A percentile compares a stretch with the other conserved stretches of the same genome.
These are phyloP conservation scores for Hippopotamyrus pictus DNA, from an alignment of 2,797 vertebrate species.

Conservation along the genomic window DNA sequence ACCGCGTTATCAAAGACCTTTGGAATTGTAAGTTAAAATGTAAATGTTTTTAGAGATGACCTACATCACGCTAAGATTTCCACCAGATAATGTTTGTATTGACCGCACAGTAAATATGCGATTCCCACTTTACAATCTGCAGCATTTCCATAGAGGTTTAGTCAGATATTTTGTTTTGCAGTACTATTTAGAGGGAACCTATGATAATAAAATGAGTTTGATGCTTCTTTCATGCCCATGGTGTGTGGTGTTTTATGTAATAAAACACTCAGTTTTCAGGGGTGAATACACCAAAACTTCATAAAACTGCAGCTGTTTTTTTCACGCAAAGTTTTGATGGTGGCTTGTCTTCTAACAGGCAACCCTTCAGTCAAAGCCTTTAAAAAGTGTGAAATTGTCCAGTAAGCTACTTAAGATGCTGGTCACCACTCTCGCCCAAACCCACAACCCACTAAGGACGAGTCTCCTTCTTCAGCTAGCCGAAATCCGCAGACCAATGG, in stretches of 20 bases:
- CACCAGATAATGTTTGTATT: background rate
- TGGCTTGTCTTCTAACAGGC: background rate
- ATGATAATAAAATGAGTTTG: background rate
- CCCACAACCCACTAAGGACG: background rate
- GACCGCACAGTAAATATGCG: background rate
- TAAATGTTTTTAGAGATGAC: background rate
- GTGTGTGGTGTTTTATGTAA: background rate
- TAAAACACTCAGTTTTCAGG: background rate
- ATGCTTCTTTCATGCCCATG: background rate
- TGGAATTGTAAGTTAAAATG: constrained; percentile 37
- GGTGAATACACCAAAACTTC: background rate
- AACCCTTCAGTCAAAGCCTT: background rate
- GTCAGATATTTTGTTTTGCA: background rate
- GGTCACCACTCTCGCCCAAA: background rate
- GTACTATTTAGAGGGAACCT: background rate
- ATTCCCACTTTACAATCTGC: background rate
- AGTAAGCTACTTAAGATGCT: background rate
- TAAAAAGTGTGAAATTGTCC: background rate
- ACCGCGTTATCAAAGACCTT: constrained; percentile 41
- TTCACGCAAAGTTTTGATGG: background rate
- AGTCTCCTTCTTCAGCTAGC: background rate
- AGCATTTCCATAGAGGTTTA: background rate
- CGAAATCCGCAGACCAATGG: background rate
- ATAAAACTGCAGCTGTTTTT: background rate
- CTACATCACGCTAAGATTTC: background rate